Evolutionary conservation across 2,113 vertebrate species (phyloP), one percentile per base, ranked within the genome.

Genomic region (Acanthochromis polyacanthus): DNA sequence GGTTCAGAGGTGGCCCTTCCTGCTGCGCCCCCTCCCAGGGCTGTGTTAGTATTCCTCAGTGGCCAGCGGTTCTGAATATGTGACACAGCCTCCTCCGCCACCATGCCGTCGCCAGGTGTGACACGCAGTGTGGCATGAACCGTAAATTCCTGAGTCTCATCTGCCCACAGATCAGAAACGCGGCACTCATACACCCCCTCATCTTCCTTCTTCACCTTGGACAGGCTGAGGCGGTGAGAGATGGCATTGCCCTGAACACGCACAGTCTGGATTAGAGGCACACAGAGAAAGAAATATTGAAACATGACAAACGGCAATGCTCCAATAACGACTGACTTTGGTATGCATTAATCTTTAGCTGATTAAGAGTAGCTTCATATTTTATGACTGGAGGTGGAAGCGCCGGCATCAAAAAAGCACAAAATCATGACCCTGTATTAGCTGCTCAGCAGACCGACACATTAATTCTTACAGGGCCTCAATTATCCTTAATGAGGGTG

Each of bases 201-300:
- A 14, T 98, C 97, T 80, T 96, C 95, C 87, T 93, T 95, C 75
- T 95, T 95, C 71, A 98, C 97, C 6, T 94, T 95, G 1, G 96
- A 98, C 45, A 98, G 94, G 71, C 96, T 96, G 82, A 98, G 96
- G 83, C 96, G 92, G 89, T 98, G 97, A 19, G 97, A 98, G 89
- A 98, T 98, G 94, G 97, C 97, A 3, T 96, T 97, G 82, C 97
- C 97, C 85, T 98, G 97, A 61, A 98, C 97, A 12, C 97, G 95
- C 77, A 98, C 97, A 25, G 97, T 97, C 97, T 98, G 94, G 82
- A 84, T 40, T 7, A 25, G 12, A 72, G 22, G 28, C 45, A 59
- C 6, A 77, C 14, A 36, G 38, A 61, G 6, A 38, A 30, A 3
- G n/a, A 56, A 16, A 56, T 11, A n/a, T 38, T 64, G 10, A 65